Conservation (phyloP, 2,797 vertebrate genomes). For the Carcharodon carcharias region DNA sequence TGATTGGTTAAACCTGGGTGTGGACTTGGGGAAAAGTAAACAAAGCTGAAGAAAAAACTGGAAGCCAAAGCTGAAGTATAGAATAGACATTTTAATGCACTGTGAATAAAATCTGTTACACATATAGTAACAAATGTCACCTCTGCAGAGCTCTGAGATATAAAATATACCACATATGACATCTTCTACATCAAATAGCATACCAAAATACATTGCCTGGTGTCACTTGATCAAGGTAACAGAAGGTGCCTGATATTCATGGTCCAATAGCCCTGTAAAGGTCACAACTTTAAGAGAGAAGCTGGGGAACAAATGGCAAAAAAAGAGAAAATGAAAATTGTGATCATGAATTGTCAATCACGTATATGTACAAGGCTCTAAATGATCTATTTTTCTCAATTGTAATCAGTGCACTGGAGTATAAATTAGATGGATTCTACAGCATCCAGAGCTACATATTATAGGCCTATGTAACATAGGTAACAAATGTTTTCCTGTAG, state of each 20-base stretch:
- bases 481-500: not conserved
- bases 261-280: not conserved
- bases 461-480: not conserved
- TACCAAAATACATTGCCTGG: not conserved
- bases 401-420: not conserved
- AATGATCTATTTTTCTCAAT: not conserved
- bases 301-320: not conserved
- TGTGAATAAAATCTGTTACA: not conserved
- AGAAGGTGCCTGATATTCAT: not conserved
- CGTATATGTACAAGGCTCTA: not conserved
- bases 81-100: not conserved
- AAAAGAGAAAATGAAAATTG: not conserved
- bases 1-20: too few species aligned
- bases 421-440: constrained; percentile 8
- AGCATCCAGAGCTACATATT: not conserved
- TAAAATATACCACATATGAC: not conserved
- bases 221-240: not conserved
- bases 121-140: not conserved
- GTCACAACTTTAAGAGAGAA: not conserved
- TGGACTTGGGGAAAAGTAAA: too few species aligned
- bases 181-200: not conserved
- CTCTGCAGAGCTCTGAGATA: not conserved
- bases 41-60: not conserved
- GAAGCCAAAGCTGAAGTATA: not conserved
- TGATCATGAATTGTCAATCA: not conserved